Conservation (phyloP, 2,888 invertebrate species). For the Eilema caniola region DNA sequence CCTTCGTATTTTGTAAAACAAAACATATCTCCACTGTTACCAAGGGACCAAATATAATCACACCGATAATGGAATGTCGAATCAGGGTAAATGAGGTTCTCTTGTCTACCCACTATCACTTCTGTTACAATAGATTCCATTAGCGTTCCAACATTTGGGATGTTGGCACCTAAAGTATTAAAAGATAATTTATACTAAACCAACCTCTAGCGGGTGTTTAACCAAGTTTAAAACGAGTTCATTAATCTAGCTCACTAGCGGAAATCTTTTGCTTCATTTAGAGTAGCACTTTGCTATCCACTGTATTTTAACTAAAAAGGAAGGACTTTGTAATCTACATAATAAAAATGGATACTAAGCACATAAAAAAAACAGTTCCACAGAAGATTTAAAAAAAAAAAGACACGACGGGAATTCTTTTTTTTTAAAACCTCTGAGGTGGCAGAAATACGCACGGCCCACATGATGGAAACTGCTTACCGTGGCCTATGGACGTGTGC, state of each 20-base stretch:
- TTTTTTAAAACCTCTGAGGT: no score
- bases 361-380: no score
- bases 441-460: no score
- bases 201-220: slow-evolving; percentile 33
- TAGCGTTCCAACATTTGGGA: slow-evolving; percentile 59
- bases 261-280: slow-evolving; percentile 14
- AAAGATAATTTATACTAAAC: slow-evolving; percentile 50
- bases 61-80: slow-evolving; percentile 56
- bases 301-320: slow-evolving; percentile 8
- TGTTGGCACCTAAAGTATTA: slow-evolving; percentile 48
- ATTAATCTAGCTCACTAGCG: slow-evolving; percentile 26
- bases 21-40: slow-evolving; percentile 33
- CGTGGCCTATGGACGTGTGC: no score
- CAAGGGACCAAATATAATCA: slow-evolving; percentile 51
- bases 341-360: no score
- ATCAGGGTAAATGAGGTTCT: slow-evolving; percentile 53
- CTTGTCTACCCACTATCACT: slow-evolving; percentile 54
- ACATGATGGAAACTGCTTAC: no score
- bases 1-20: slow-evolving; percentile 36
- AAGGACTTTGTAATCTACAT: slow-evolving; percentile 9
- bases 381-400: no score
- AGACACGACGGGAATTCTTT: no score
- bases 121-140: slow-evolving; percentile 65
- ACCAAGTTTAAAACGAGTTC: slow-evolving; percentile 42
- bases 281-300: slow-evolving; percentile 6